Conservation (phyloP, 2,113 vertebrate genomes). For the Macquaria ambigua region DNA sequence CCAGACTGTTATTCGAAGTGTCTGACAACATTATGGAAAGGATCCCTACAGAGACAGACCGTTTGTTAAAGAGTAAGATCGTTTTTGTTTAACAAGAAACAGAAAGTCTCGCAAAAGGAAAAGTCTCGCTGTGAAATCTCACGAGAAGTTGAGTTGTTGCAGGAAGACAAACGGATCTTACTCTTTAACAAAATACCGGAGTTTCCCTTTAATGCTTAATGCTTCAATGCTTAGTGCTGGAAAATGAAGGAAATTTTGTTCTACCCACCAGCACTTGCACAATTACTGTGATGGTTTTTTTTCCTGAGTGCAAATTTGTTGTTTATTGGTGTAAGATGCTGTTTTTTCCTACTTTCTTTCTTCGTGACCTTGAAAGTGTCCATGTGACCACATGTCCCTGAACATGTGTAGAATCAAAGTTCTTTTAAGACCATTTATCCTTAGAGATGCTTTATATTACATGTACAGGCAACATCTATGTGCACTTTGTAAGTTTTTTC, state of each 20-base stretch:
- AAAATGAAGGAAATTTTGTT: slow-evolving; percentile 36
- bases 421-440: slow-evolving; percentile 9
- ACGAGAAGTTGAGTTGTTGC: no score
- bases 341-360: slow-evolving; percentile 2
- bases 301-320: not conserved
- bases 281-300: not conserved
- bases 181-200: no score
- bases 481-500: not conserved
- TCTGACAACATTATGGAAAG: no score
- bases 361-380: slow-evolving; percentile 26
- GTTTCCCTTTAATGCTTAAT: slow-evolving; percentile 28
- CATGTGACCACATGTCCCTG: not conserved
- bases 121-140: no score
- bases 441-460: slow-evolving; percentile 4
- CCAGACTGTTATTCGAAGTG: no score
- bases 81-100: no score
- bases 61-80: no score
- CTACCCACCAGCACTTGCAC: not conserved
- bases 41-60: no score
- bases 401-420: not conserved
- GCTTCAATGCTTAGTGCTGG: slow-evolving; percentile 49
- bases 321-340: not conserved
- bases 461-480: not conserved
- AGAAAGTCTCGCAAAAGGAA: no score
- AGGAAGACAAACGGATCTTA: no score